Evolutionary conservation across 2,888 invertebrate species (phyloP), one percentile per base, ranked within the genome.

Genomic region (Cremastobaeus sp.): DNA sequence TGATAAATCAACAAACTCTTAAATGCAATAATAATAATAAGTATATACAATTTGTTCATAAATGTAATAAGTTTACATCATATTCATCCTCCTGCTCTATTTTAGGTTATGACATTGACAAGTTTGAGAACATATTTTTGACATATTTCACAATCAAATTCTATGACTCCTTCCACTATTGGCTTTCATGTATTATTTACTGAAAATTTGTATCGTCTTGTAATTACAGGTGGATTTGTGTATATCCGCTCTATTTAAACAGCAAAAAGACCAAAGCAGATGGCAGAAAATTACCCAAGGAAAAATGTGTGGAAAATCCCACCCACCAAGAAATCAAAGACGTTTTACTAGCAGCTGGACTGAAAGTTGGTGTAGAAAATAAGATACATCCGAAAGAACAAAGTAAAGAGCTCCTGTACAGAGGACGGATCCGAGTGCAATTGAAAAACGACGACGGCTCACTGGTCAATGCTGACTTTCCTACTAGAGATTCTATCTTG

Each of bases 191-290:
- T 34, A 43, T 20, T 8, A 37, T 41, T 32, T 50, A 11, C 30
- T 55, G 30, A 4, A 21, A 43, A 43, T 12, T 15, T 17, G 11
- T 43, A 21, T 3, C 2, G n/a, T n/a, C n/a, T n/a, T n/a, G n/a
- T n/a, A 43, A 43, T 62, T 62, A 5, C 89, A 95, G 95, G 85
- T 99, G 99, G 99, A 91, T 98, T 64, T 97, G 97, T 85, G 93
- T 99, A 73, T 99, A 99, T 88, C 99, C 99, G 60, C 94, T 96
- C 0, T 99, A 99, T 82, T 90, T 99, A 48, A 99, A 99, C 85
- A 96, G 93, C 81, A 97, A 96, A 85, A 97, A 96, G 86, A 95
- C 96, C 0, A 87, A 95, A 11, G 95, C 95, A 1, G 94, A 97
- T 87, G 99, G 99, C 3, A 90, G 99, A 25, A 92, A 93, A 78